Conservation (phyloP, 2,888 invertebrate genomes). For the Julus scandinavius region DNA sequence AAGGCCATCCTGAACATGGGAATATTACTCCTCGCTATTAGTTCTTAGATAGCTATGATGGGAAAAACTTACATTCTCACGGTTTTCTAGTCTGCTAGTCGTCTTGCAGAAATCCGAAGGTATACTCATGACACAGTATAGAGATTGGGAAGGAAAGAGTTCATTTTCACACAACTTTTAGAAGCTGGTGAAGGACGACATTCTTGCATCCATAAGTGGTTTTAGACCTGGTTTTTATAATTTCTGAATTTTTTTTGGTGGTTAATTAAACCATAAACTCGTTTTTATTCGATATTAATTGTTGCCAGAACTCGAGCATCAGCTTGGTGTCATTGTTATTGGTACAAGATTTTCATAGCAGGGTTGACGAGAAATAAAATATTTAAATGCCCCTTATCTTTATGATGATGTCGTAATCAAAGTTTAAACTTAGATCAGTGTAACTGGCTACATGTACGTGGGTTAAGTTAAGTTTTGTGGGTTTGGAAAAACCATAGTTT, state of each 20-base stretch:
- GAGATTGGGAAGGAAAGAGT: conserved; percentile 3
- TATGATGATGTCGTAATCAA: neutral
- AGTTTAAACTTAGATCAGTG: neutral
- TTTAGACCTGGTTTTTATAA: neutral
- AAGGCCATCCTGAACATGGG: neutral
- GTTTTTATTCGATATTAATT: neutral
- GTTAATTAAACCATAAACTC: neutral
- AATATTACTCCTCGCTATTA: neutral
- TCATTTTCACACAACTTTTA: conserved; percentile 8
- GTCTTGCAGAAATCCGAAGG: neutral
- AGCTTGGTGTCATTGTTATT: neutral
- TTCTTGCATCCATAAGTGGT: conserved; percentile 36
- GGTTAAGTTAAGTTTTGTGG: no score
- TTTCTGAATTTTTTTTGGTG: neutral
- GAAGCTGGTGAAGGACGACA: neutral
- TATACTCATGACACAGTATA: neutral
- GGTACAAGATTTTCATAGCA: neutral
- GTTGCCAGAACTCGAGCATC: neutral
- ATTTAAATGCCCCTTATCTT: neutral
- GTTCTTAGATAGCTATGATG: neutral
- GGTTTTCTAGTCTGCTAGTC: neutral
- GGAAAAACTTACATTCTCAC: conserved; percentile 18
- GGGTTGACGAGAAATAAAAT: neutral
- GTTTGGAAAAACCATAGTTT: no score
- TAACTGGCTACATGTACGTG: neutral